Percentiles rank a stretch among this genome's conserved stretches.
Evolutionary conservation across 2,797 vertebrate genomes (phyloP).

Genomic region (Clarias pachynema): DNA sequence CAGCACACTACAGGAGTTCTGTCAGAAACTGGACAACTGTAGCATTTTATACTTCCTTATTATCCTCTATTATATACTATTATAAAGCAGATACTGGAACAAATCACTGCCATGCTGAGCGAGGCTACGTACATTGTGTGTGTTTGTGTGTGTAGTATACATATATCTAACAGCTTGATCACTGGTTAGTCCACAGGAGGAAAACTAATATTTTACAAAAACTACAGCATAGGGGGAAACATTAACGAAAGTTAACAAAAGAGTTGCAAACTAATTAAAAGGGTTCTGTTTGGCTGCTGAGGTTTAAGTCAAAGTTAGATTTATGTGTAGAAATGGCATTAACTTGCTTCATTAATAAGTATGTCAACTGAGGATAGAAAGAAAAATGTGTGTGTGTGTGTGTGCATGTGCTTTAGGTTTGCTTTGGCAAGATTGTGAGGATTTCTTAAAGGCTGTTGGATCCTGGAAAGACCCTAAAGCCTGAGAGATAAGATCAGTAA

Average conservation of each 20-base stretch:
- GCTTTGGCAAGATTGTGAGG: not conserved
- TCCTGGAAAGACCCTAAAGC: slow-evolving; percentile 13
- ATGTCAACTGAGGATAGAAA: not conserved
- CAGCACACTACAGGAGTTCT: not conserved
- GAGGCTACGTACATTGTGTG: not conserved
- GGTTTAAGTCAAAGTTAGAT: not conserved
- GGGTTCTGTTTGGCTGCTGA: not conserved
- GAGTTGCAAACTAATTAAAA: not conserved
- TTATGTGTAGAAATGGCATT: no score
- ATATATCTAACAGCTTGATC: not conserved
- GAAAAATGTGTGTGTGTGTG: not conserved
- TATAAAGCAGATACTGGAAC: not conserved
- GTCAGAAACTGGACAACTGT: not conserved
- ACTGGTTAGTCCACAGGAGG: not conserved
- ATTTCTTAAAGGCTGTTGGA: slow-evolving; percentile 5
- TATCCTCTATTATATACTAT: not conserved
- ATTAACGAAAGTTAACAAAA: not conserved
- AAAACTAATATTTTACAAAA: not conserved
- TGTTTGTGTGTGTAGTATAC: not conserved
- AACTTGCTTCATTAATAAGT: no score
- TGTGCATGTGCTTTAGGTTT: not conserved
- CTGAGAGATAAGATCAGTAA: slow-evolving; percentile 22
- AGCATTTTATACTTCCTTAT: not conserved
- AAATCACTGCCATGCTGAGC: slow-evolving; percentile 10
- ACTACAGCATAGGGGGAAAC: not conserved